Percentiles rank a stretch among this genome's conserved stretches.
phyloP scores from a whole-genome alignment of 2,797 vertebrate genomes.

The Scleropages formosus region DNA sequence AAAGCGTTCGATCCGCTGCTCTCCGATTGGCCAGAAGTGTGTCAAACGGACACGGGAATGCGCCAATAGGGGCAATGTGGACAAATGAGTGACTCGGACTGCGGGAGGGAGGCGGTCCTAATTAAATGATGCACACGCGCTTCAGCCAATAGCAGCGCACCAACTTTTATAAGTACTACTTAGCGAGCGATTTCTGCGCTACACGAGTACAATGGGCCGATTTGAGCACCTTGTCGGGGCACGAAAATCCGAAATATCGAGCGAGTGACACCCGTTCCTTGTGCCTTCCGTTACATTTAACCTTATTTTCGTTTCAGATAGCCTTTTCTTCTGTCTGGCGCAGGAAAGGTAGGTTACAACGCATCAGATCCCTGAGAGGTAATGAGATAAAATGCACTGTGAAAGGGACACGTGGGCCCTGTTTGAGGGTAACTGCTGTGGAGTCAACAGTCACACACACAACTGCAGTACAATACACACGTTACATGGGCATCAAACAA shows the following conservation, averaged over 20 bases:
- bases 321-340: too few species aligned
- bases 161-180: conserved; percentile 43
- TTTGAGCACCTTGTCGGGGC: not conserved
- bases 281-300: too few species aligned
- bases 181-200: not conserved
- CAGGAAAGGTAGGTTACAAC: too few species aligned
- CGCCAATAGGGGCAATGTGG: conserved; percentile 51
- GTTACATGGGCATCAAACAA: too few species aligned
- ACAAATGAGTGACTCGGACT: conserved; percentile 31
- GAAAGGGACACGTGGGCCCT: too few species aligned
- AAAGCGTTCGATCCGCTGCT: conserved; percentile 49
- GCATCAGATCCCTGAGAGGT: too few species aligned
- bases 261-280: too few species aligned
- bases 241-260: not conserved
- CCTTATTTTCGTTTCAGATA: too few species aligned
- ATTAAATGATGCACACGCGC: conserved; percentile 45
- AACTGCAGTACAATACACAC: too few species aligned
- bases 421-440: too few species aligned
- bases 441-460: too few species aligned
- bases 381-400: too few species aligned
- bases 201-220: not conserved
- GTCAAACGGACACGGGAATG: conserved; percentile 33
- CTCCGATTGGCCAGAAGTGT: conserved; percentile 54
- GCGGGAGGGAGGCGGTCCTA: not conserved
- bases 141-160: conserved; percentile 50